Evolutionary conservation across 2,888 invertebrate species (phyloP).

Genomic region (Drosophila emarginata): DNA sequence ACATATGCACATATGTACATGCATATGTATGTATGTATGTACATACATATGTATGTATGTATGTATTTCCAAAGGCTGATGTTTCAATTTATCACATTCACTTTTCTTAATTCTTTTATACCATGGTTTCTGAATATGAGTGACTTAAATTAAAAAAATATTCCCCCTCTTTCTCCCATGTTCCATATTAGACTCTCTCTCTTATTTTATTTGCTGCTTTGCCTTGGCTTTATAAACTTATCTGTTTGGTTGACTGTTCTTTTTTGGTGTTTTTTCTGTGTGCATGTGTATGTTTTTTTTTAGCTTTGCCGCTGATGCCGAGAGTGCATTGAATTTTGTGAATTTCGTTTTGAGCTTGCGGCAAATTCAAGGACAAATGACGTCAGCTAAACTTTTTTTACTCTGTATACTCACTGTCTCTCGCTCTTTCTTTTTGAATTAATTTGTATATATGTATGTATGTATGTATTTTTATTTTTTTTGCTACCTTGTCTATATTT

Average conservation of each 20-base stretch:
- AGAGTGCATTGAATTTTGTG: slow-evolving; percentile 75
- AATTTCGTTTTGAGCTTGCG: slow-evolving; percentile 65
- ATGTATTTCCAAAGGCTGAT: no score
- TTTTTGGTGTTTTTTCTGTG: slow-evolving; percentile 18
- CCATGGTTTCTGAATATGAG: background rate
- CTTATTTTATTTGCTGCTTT: slow-evolving; percentile 5
- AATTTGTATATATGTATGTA: no score
- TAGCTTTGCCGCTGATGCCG: slow-evolving; percentile 30
- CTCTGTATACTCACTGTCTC: background rate
- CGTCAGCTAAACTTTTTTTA: slow-evolving; percentile 75
- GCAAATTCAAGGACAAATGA: slow-evolving; percentile 78
- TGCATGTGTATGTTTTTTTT: slow-evolving; percentile 7
- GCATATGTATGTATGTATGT: no score
- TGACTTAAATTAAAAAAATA: background rate
- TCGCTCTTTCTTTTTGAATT: slow-evolving; percentile 11
- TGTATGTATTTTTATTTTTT: slow-evolving; percentile 36
- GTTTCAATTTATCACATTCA: no score
- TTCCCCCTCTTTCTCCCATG: background rate
- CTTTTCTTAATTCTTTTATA: background rate
- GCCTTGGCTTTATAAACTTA: slow-evolving; percentile 38
- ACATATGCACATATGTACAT: no score
- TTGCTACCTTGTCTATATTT: slow-evolving; percentile 29
- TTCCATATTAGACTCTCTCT: background rate
- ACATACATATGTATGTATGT: no score
- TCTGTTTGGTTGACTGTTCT: slow-evolving; percentile 44